phyloP scores from a whole-genome alignment of 1,140 invertebrate species.

The Brachionus plicatilis region DNA sequence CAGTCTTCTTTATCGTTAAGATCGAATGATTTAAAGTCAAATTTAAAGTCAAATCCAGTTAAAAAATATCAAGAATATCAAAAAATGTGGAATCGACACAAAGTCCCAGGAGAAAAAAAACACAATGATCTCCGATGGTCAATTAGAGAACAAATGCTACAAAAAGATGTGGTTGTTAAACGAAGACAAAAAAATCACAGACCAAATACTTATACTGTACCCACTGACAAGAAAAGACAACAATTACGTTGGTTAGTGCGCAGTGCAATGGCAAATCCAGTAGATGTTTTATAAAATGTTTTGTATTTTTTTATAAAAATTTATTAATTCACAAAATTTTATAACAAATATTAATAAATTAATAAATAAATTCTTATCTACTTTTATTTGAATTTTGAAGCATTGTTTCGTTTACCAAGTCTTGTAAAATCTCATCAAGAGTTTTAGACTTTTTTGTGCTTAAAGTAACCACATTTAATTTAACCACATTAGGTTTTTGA shows the following conservation, averaged over 20 bases:
- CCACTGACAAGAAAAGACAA: constrained; percentile 51
- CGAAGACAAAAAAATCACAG: constrained; percentile 48
- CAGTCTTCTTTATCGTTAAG: not conserved
- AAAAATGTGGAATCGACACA: constrained; percentile 46
- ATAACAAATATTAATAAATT: not conserved
- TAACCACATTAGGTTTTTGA: not conserved
- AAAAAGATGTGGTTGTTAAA: constrained; percentile 49
- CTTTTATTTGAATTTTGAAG: not conserved
- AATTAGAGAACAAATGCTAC: constrained; percentile 52
- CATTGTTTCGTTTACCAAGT: not conserved
- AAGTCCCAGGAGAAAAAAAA: constrained; percentile 50
- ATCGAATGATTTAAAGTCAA: constrained; percentile 5
- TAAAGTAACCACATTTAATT: not conserved
- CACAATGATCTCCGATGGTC: constrained; percentile 52
- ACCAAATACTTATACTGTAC: constrained; percentile 50
- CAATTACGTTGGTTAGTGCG: constrained; percentile 51
- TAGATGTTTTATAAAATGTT: constrained; percentile 24
- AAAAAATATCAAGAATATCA: constrained; percentile 47
- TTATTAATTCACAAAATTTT: not conserved
- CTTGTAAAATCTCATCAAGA: not conserved
- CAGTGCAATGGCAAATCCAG: constrained; percentile 21
- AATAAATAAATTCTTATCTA: not conserved
- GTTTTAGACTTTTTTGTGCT: not conserved
- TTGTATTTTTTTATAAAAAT: not conserved
- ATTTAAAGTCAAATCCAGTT: constrained; percentile 48